Evolutionary conservation across 2,888 invertebrate genomes (phyloP), one percentile per base, ranked within the genome.

Genomic region (Gymnocheta viridis): DNA sequence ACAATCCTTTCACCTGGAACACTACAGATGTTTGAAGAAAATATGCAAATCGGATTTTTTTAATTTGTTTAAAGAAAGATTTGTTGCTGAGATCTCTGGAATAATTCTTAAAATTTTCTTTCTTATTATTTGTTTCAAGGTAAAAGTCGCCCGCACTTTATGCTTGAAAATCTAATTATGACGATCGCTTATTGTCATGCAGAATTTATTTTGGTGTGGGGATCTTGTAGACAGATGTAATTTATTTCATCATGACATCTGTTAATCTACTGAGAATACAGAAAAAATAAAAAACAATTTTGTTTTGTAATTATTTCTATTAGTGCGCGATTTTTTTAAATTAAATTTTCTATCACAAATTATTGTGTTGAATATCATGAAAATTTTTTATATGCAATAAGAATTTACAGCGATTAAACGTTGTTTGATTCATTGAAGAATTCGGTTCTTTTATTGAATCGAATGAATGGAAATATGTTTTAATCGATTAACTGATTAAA

Each of bases 91-190:
- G 44, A 44, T 44, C 17, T 4, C 44, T 56, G 0, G 9, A 29
- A 12, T 9, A 0, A 12, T 29, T 29, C 12, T 2, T 47, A 0
- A 49, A 66, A 47, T 19, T 32, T 1, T 49, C 35, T 38, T 60
- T 22, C 2, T 10, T 5, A 51, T 17, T 5, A 69, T 17, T 24
- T 54, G n/a, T 17, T 38, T 38, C 12, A 22, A 38, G 41, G 17
- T 38, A 4, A 44, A 19, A 32, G 49, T 58, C 77, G 49, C 77
- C 77, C 77, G 56, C 77, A 24, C 47, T 77, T 67, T 35, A 41
- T 38, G n/a, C 5, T 74, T 27, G 51, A 51, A 27, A 64, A 64
- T 62, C 24, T 62, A 19, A 10, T 67, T 29, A 7, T 14, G 22
- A 7, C 22, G n/a, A 56, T 22, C 7, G 7, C 24, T 3, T n/a